Base-by-base conservation (phyloP, 2,888 invertebrate species). In the Amiota communis region DNA sequence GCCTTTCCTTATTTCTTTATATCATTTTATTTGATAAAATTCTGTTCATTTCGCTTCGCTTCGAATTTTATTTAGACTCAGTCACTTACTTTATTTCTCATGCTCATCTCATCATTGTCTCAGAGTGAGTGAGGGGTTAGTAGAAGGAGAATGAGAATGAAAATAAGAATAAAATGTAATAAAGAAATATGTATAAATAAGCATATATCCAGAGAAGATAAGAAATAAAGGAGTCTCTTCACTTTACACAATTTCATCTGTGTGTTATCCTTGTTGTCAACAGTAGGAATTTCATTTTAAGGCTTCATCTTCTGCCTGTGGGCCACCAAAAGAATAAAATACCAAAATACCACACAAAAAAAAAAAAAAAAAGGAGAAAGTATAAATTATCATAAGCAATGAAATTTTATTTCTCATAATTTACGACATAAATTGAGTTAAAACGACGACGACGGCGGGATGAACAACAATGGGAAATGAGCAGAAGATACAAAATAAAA, bases 321-420 rank as follows among this genome's bases (percentile, higher is more conserved):
- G 8, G 36, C 36, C 36, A 36, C 6, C 36, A 6, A 36, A 36
- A 36, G 36, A 36, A 59, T 59, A n/a, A n/a, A 57, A 59, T 59
- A 4, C 17, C 59, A 17, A 36, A 46, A 23, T 59, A 48, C 47
- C 47, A 67, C 61, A 63, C 57, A 51, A 49, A 71, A 71, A 71
- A 63, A 68, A 70, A 72, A 70, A 63, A 67, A 69, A 13, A 12
- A 70, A 23, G 23, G 23, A 23, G 23, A 23, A 23, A 23, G 23
- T 59, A 13, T 65, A n/a, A 78, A 81, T 81, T 74, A 81, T 80
- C 76, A 78, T 74, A 72, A 74, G 80, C 84, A 78, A 84, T 81
- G 81, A 82, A 84, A 82, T 81, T 76, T 76, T 81, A 73, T 79
- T 78, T 77, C 75, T 10, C 78, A 78, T 81, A 83, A 83, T 83